phyloP scores from a whole-genome alignment of 1,140 invertebrate genomes.

The Neelides sp. region DNA sequence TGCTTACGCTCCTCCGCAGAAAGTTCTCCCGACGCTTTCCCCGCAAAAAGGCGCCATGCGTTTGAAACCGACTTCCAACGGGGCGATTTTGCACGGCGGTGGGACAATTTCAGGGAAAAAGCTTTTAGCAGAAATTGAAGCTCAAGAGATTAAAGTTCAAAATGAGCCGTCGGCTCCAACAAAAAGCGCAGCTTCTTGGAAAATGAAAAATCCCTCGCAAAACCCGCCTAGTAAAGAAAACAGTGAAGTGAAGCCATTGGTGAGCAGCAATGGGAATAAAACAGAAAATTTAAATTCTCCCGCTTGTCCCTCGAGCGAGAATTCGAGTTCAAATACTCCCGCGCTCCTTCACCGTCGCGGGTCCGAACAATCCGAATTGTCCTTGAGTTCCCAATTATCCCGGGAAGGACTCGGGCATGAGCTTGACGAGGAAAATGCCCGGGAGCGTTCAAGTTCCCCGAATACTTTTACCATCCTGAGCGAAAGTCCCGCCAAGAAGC shows the following conservation, averaged over 20 bases:
- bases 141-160: slow-evolving; percentile 11
- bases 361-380: too few species aligned
- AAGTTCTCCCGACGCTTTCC: slow-evolving; percentile 23
- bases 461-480: slow-evolving; percentile 29
- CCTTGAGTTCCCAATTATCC: too few species aligned
- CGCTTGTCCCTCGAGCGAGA: too few species aligned
- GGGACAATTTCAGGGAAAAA: slow-evolving; percentile 55
- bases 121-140: slow-evolving; percentile 11
- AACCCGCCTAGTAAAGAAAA: background rate
- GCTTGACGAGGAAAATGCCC: slow-evolving; percentile 3
- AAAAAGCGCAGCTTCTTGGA: slow-evolving; percentile 16
- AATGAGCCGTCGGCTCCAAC: slow-evolving; percentile 13
- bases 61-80: slow-evolving; percentile 51
- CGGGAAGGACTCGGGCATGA: too few species aligned
- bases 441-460: slow-evolving; percentile 19
- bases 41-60: slow-evolving; percentile 12
- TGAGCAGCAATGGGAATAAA: slow-evolving; percentile 15
- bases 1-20: slow-evolving; percentile 17
- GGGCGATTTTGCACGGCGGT: slow-evolving; percentile 58
- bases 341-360: too few species aligned
- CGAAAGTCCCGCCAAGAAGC: slow-evolving; percentile 37
- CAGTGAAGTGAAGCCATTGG: background rate
- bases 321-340: too few species aligned
- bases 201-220: slow-evolving; percentile 1
- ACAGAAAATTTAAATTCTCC: too few species aligned